A percentile compares a stretch with the other conserved stretches of the same genome.
These are phyloP conservation scores for Pectinophora gossypiella DNA, from an alignment of 1,140 invertebrate species.

Conservation along the genomic window DNA sequence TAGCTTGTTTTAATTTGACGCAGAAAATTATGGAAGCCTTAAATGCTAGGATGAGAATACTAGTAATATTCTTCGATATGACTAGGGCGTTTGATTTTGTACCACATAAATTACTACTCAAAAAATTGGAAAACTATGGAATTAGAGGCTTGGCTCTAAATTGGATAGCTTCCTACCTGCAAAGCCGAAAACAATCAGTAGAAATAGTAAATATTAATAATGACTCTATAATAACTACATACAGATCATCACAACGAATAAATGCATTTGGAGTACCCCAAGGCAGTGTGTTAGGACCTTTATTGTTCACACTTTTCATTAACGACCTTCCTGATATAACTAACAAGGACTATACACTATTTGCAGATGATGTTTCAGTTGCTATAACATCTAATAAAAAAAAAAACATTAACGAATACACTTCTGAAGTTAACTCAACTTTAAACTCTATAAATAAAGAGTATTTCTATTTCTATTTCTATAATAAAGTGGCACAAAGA, in stretches of 20 bases:
- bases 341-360: no score
- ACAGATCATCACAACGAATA: background rate
- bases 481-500: no score
- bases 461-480: no score
- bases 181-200: background rate
- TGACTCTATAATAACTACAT: background rate
- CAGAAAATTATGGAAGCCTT: background rate
- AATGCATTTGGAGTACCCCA: constrained; percentile 8
- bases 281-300: constrained; percentile 1
- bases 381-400: no score
- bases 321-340: no score
- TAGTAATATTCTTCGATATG: constrained; percentile 5
- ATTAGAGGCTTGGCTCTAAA: background rate
- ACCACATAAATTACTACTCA: background rate
- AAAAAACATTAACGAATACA: no score
- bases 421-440: no score
- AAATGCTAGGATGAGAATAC: background rate
- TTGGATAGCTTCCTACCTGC: constrained; percentile 3
- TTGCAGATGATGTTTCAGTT: no score
- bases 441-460: no score
- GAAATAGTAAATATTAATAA: background rate
- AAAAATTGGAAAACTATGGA: constrained; percentile 5
- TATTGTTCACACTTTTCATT: constrained; percentile 4
- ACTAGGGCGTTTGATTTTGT: constrained; percentile 6
- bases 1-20: constrained; percentile 5